phyloP scores from a whole-genome alignment of 2,113 vertebrate genomes.

The Ramphastos sulfuratus region DNA sequence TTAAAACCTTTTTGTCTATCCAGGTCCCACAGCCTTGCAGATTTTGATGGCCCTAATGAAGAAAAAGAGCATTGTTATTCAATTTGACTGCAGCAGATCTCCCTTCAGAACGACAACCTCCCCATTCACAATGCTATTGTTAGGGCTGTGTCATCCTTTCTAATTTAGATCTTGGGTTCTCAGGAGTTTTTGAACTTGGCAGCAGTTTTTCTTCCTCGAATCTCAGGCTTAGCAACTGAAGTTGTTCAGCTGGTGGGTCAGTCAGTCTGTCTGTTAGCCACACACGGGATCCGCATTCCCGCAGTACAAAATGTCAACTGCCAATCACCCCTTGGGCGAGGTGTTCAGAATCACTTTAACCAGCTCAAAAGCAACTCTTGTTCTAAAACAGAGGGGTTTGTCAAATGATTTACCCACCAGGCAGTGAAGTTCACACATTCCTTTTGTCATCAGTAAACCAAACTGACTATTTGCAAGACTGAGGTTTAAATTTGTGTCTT shows the following conservation, averaged over 20 bases:
- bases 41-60: slow-evolving; percentile 53
- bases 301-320: background rate
- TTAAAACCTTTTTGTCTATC: slow-evolving; percentile 35
- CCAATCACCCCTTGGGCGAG: background rate
- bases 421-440: background rate
- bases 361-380: background rate
- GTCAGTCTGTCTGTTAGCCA: background rate
- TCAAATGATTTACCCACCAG: background rate
- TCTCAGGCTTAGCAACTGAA: background rate
- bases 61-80: slow-evolving; percentile 56
- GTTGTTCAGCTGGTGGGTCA: background rate
- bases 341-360: background rate
- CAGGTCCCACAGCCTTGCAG: slow-evolving; percentile 36
- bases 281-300: background rate
- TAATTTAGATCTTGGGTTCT: slow-evolving; percentile 32
- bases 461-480: background rate
- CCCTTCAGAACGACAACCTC: slow-evolving; percentile 32
- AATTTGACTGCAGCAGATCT: slow-evolving; percentile 26
- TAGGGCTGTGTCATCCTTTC: slow-evolving; percentile 1
- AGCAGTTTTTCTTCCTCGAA: slow-evolving; percentile 11
- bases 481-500: background rate
- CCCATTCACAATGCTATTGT: slow-evolving; percentile 27
- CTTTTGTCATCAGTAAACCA: background rate
- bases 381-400: background rate
- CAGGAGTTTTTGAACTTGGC: background rate